Evolutionary conservation across 2,888 invertebrate species (phyloP), one percentile per base, ranked within the genome.

Genomic region (Exephanes ischioxanthus): DNA sequence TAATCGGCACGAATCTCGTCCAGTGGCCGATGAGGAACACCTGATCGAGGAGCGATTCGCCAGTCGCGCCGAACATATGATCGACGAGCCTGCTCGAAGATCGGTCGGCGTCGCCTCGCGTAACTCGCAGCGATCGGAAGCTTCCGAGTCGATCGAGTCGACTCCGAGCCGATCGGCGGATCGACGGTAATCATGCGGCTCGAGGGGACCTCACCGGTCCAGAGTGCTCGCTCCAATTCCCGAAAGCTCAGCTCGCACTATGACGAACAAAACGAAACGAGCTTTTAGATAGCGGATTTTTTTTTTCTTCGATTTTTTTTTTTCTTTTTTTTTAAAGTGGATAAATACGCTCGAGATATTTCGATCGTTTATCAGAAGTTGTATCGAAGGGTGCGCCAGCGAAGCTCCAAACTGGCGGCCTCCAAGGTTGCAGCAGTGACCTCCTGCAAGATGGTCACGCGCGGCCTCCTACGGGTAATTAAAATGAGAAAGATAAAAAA

Each of bases 371-470:
- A 63, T 63, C 16, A 33, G 16, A 22, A 51, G 37, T n/a, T 67
- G 19, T 51, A 51, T n/a, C 48, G 66, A 80, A 89, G 80, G 81
- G 80, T 86, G 84, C 76, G 83, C 71, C 84, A 63, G 76, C 77
- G 80, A 87, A 76, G 77, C 68, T 76, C 88, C 92, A 93, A 93
- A 90, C 93, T 93, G 93, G 93, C 94, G 91, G 92, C 93, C 89
- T 91, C 93, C 87, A 93, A 93, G 89, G 92, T 91, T 89, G 92
- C 93, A 85, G 90, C 91, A 80, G 90, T 91, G 90, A 89, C 92
- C 90, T 91, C 93, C 88, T 91, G 91, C 92, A 94, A 92, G 92
- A 94, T 93, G 94, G 93, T 93, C 92, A 92, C 93, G 85, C 94
- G 93, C 89, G 92, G 92, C 90, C 93, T 91, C 86, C 88, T 91